These are phyloP conservation scores for Ceyx erithaca DNA, from an alignment of 2,797 vertebrate genomes.

Conservation along the genomic window DNA sequence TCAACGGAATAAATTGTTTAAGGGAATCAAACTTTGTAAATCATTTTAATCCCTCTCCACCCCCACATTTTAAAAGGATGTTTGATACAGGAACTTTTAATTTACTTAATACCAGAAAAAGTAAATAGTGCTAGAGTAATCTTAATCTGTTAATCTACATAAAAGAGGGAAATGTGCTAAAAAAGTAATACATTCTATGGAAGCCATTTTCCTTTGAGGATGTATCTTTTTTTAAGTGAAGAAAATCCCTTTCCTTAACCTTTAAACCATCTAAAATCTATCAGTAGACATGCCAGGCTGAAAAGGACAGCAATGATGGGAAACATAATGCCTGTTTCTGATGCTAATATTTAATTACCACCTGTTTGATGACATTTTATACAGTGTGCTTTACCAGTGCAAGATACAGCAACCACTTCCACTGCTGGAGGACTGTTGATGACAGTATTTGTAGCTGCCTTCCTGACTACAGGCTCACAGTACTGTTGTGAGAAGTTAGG, in stretches of 20 bases:
- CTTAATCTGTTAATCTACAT: not conserved
- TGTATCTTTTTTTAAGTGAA: not conserved
- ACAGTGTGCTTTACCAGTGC: not conserved
- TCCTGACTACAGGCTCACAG: not conserved
- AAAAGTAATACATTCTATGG: not conserved
- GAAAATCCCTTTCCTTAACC: not conserved
- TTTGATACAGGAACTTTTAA: not conserved
- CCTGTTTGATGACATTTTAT: not conserved
- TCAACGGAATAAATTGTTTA: not conserved
- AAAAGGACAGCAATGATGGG: not conserved
- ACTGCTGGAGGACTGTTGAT: not conserved
- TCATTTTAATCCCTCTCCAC: accelerated
- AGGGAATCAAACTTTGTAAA: not conserved
- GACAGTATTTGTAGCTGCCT: not conserved
- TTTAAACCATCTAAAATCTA: not conserved
- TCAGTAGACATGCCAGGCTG: not conserved
- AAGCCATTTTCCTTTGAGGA: not conserved
- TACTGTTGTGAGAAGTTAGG: not conserved
- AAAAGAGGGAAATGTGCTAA: not conserved
- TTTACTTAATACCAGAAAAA: not conserved
- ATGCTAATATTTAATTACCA: not conserved
- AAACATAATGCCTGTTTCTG: not conserved
- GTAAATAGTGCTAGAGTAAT: not conserved
- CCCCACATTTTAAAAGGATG: not conserved
- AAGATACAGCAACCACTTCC: not conserved